Base-by-base conservation (phyloP, 2,113 vertebrate species). In the Thermophis baileyi region DNA sequence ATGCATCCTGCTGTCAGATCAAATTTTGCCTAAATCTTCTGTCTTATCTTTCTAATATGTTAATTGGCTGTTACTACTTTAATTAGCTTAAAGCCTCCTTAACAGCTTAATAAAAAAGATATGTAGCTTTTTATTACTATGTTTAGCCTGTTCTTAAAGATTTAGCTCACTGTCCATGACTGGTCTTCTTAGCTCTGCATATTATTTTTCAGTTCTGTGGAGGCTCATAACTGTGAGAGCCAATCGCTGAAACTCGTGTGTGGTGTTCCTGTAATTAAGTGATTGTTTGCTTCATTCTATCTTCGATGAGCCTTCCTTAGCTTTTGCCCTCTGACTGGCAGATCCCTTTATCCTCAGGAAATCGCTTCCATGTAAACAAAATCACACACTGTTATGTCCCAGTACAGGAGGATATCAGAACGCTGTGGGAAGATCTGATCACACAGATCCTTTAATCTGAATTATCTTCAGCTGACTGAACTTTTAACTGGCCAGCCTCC, bases 101-200 rank as follows among this genome's bases (percentile, higher is more conserved):
- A 81, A 35, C 50, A n/a, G 40, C 92, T 9, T 57, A 63, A 89
- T 1, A 95, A 94, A 69, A 63, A 69, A 93, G 93, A 53, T 92
- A 6, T n/a, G 3, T 35, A 87, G 8, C 35, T 74, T 88, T 91
- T 40, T 35, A 92, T 22, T 60, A 47, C 24, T 85, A 40, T 89
- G 53, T 93, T 92, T 91, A 89, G 54, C 27, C 54, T 18, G 35
- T 85, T 51, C 93, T 94, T 87, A 92, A 0, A 0, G 90, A 40
- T 88, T 88, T 4, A n/a, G 6, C 7, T 88, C 92, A 63, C 4
- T 49, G 94, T 60, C 30, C 94, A 53, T 89, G 54, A 90, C 24
- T 35, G 12, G 91, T 30, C 1, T 49, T 89, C 24, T 22, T 18
- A 30, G 91, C 47, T 50, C 1, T 81, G 50, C 16, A n/a, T 85